Conservation (phyloP, 2,888 invertebrate genomes). For the Choreutis nemorana region DNA sequence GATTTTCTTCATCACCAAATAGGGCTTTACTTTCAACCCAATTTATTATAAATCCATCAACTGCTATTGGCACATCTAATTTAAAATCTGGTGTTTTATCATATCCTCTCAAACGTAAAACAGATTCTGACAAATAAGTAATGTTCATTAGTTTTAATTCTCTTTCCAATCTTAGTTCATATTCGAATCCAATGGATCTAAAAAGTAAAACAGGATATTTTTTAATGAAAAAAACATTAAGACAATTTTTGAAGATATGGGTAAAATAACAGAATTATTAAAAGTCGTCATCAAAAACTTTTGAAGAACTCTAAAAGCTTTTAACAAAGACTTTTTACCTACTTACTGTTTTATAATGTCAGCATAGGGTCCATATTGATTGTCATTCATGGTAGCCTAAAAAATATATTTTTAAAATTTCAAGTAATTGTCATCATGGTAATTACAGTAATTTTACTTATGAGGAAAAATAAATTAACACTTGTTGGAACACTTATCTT, state of each 20-base stretch:
- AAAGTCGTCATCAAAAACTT: background rate
- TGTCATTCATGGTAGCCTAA: slow-evolving; percentile 82
- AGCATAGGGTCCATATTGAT: slow-evolving; percentile 82
- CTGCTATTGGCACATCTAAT: slow-evolving; percentile 86
- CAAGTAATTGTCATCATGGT: background rate
- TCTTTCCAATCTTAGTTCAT: slow-evolving; percentile 78
- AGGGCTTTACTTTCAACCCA: slow-evolving; percentile 98
- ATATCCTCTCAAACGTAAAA: slow-evolving; percentile 82
- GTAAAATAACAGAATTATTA: slow-evolving; percentile 2
- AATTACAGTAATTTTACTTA: no score
- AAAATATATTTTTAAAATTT: slow-evolving; percentile 25
- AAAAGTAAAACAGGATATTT: slow-evolving; percentile 21
- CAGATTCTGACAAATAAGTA: slow-evolving; percentile 74
- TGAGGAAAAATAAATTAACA: no score
- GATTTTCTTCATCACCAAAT: slow-evolving; percentile 88
- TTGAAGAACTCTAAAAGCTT: background rate
- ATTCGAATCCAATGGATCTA: slow-evolving; percentile 84
- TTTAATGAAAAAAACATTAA: background rate
- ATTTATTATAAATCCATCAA: slow-evolving; percentile 85
- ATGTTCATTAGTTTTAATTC: slow-evolving; percentile 60
- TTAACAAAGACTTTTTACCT: background rate
- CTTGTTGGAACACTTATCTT: no score
- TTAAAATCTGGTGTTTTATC: slow-evolving; percentile 96
- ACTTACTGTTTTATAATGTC: slow-evolving; percentile 81
- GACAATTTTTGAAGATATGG: slow-evolving; percentile 1